phyloP scores from a whole-genome alignment of 2,797 vertebrate species.

The Xenopus petersii region DNA sequence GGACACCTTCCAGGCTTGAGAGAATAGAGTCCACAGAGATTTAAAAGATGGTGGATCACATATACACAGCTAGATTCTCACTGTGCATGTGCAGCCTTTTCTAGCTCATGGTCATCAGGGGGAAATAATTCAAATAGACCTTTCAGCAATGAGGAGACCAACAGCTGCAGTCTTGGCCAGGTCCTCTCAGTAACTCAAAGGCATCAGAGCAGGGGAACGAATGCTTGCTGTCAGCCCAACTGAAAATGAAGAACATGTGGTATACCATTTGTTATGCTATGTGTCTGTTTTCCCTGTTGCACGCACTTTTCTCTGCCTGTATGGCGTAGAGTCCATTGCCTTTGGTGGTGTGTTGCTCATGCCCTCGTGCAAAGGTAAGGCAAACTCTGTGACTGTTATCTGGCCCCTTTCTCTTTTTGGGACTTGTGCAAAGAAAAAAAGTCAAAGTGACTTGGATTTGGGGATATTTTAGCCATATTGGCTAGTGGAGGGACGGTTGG shows the following conservation, averaged over 20 bases:
- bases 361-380: slow-evolving; percentile 7
- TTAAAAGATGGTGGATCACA: slow-evolving; percentile 59
- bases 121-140: slow-evolving; percentile 34
- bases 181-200: slow-evolving; percentile 8
- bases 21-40: slow-evolving; percentile 98
- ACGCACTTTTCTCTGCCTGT: slow-evolving; percentile 28
- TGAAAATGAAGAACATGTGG: slow-evolving; percentile 55
- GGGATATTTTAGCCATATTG: slow-evolving; percentile 58
- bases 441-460: slow-evolving; percentile 51
- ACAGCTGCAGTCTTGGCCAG: neutral
- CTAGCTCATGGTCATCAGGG: slow-evolving; percentile 57
- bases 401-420: slow-evolving; percentile 37
- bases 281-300: slow-evolving; percentile 40
- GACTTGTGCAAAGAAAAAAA: slow-evolving; percentile 34
- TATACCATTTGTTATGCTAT: slow-evolving; percentile 50
- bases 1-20: slow-evolving; percentile 90
- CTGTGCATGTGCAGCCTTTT: slow-evolving; percentile 64
- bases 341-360: neutral
- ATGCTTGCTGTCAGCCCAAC: slow-evolving; percentile 38
- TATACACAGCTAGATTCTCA: slow-evolving; percentile 13
- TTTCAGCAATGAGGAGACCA: slow-evolving; percentile 14
- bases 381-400: slow-evolving; percentile 50
- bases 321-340: neutral
- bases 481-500: slow-evolving; percentile 54
- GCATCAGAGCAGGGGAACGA: slow-evolving; percentile 18